Conservation (phyloP, 2,888 invertebrate species). For the Diaphora mendica region DNA sequence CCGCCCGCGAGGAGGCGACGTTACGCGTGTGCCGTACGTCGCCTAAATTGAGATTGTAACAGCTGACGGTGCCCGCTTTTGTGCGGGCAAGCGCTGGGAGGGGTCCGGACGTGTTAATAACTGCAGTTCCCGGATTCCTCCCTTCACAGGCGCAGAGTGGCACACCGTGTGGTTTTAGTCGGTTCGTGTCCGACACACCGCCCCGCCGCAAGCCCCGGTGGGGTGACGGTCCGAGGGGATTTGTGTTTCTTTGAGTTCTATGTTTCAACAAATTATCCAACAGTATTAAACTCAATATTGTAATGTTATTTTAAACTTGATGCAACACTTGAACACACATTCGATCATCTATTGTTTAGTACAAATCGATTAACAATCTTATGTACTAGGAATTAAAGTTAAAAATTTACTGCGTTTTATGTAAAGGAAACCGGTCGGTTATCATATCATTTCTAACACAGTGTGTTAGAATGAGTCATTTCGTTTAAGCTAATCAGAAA, state of each 20-base stretch:
- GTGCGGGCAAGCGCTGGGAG: too few relatives aligned
- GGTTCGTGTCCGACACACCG: too few relatives aligned
- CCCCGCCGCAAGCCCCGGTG: too few relatives aligned
- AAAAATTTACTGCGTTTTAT: slow-evolving; percentile 8
- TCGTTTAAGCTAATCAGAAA: not conserved
- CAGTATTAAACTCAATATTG: slow-evolving; percentile 6
- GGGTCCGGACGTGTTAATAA: too few relatives aligned
- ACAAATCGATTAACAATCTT: not conserved
- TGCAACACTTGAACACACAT: slow-evolving; percentile 40
- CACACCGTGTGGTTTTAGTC: too few relatives aligned
- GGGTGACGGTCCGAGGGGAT: too few relatives aligned
- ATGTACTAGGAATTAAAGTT: accelerated
- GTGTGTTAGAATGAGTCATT: not conserved
- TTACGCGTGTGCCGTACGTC: too few relatives aligned
- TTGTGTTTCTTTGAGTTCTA: not conserved
- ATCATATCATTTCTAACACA: slow-evolving; percentile 6
- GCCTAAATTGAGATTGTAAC: too few relatives aligned
- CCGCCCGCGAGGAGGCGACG: too few relatives aligned
- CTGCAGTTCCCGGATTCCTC: too few relatives aligned
- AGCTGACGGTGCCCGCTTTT: too few relatives aligned
- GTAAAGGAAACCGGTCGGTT: slow-evolving; percentile 8
- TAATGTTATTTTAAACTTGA: slow-evolving; percentile 11
- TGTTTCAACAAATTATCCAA: not conserved
- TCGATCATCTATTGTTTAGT: slow-evolving; percentile 21
- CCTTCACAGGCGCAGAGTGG: too few relatives aligned